Percentiles rank a stretch among this genome's conserved stretches.
Evolutionary conservation across 2,797 vertebrate species (phyloP).

Genomic region (Paramormyrops hopkinsi): DNA sequence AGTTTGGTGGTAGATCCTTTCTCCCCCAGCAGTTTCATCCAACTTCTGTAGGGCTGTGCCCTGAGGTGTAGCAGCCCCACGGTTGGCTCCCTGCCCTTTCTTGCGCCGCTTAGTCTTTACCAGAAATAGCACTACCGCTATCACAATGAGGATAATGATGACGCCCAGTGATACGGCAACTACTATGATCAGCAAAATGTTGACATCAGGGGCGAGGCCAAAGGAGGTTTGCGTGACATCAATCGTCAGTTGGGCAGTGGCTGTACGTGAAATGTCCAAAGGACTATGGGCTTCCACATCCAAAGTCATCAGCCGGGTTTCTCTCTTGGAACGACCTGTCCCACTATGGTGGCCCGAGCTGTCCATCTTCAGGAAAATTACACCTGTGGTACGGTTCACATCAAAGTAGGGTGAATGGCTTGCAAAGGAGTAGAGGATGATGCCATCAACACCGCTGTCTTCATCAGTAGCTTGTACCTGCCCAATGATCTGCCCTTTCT

Average conservation of each 20-base stretch:
- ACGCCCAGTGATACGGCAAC: slow-evolving; percentile 84
- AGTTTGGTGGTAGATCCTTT: slow-evolving; percentile 88
- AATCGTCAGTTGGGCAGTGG: slow-evolving; percentile 71
- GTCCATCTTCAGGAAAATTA: slow-evolving; percentile 80
- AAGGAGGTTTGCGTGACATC: slow-evolving; percentile 89
- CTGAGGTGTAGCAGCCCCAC: slow-evolving; percentile 54
- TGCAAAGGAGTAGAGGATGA: slow-evolving; percentile 81
- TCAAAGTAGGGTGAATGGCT: slow-evolving; percentile 79
- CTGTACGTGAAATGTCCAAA: slow-evolving; percentile 73
- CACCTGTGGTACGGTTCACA: slow-evolving; percentile 85
- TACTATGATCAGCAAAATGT: slow-evolving; percentile 79
- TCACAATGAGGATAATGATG: slow-evolving; percentile 78
- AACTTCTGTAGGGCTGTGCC: slow-evolving; percentile 81
- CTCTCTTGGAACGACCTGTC: slow-evolving; percentile 65
- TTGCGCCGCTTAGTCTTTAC: slow-evolving; percentile 75
- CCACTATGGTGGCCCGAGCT: slow-evolving; percentile 59
- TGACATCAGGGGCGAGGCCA: slow-evolving; percentile 79
- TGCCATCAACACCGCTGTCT: slow-evolving; percentile 84
- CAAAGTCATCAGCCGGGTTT: slow-evolving; percentile 77
- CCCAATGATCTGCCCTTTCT: slow-evolving; percentile 83
- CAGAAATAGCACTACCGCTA: slow-evolving; percentile 83
- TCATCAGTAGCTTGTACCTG: slow-evolving; percentile 84
- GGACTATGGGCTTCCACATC: slow-evolving; percentile 85
- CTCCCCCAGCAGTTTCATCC: slow-evolving; percentile 67
- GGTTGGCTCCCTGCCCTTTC: slow-evolving; percentile 59